Evolutionary conservation across 2,888 invertebrate genomes (phyloP), one percentile per base, ranked within the genome.

Genomic region (Eucera pruinosa): DNA sequence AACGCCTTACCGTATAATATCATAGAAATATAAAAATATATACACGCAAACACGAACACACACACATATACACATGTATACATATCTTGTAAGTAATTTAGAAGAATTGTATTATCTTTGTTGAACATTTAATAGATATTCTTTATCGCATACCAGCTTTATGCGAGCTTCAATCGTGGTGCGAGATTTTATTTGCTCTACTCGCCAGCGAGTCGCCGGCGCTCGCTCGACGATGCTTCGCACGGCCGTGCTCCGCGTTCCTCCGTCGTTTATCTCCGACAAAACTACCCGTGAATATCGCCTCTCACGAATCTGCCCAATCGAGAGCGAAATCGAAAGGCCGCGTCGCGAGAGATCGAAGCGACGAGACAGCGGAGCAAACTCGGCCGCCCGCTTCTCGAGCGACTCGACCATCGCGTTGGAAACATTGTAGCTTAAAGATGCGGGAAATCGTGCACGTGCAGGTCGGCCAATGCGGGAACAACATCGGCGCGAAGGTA

Each of bases 381-480:
- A 33, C 33, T 33, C 7, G 33, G 33, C 33, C n/a, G n/a, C 33
- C 33, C 33, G 33, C 0, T n/a, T 43, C 48, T 20, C 23, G n/a
- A 48, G 33, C 48, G 15, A 39, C 48, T 47, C 64, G 48, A 50
- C 27, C 41, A 7, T 0, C 2, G 50, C 1, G 33, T 15, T 15
- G 5, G 4, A n/a, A 3, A 7, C 33, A 7, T 33, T 3, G 4
- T 3, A 7, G 33, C 3, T 3, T 5, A 33, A 33, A 93, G 89
- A 96, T 96, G 96, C 94, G 96, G 92, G 96, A 96, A 94, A 96
- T 96, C 89, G 95, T 96, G 73, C 96, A 96, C 89, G 94, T 96
- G 88, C 96, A 96, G 92, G 96, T 95, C 76, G 97, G 97, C 74
- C 97, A 97, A 93, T 97, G 97, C 92, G 97, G 97, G 82, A 97